phyloP scores from a whole-genome alignment of 1,140 invertebrate genomes.

The Drosophila saltans region DNA sequence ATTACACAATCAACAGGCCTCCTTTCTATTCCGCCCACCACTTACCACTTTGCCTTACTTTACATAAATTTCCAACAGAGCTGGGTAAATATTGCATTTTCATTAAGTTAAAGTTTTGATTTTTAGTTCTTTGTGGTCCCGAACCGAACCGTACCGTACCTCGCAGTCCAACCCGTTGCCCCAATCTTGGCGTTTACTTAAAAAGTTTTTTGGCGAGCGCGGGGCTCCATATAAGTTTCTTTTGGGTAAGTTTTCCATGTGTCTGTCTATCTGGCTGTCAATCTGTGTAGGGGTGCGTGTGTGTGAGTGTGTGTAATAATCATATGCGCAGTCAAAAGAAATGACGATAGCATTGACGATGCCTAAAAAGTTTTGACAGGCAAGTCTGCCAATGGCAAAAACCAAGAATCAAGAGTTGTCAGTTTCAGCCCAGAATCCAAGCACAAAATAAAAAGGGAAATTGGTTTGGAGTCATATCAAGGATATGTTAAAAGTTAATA shows the following conservation, averaged over 20 bases:
- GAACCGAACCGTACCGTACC: not conserved
- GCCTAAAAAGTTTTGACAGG: constrained; percentile 24
- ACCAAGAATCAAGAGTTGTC: constrained; percentile 14
- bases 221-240: constrained; percentile 4
- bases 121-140: constrained; percentile 16
- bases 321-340: constrained; percentile 23
- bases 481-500: not conserved
- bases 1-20: constrained; percentile 17
- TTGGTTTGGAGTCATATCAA: constrained; percentile 13
- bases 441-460: constrained; percentile 5
- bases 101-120: constrained; percentile 26
- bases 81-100: constrained; percentile 22
- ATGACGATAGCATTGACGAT: constrained; percentile 19
- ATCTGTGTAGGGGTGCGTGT: not conserved
- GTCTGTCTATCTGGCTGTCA: constrained; percentile 17
- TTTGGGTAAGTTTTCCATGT: constrained; percentile 17
- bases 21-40: not conserved
- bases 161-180: not conserved
- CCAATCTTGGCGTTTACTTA: constrained; percentile 6
- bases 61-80: constrained; percentile 16
- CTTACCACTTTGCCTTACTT: not conserved
- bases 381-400: constrained; percentile 19
- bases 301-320: constrained; percentile 16
- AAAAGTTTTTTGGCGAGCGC: constrained; percentile 14
- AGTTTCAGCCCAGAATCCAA: constrained; percentile 3